Evolutionary conservation across 1,140 invertebrate species (phyloP).

Genomic region (Panonychus citri): DNA sequence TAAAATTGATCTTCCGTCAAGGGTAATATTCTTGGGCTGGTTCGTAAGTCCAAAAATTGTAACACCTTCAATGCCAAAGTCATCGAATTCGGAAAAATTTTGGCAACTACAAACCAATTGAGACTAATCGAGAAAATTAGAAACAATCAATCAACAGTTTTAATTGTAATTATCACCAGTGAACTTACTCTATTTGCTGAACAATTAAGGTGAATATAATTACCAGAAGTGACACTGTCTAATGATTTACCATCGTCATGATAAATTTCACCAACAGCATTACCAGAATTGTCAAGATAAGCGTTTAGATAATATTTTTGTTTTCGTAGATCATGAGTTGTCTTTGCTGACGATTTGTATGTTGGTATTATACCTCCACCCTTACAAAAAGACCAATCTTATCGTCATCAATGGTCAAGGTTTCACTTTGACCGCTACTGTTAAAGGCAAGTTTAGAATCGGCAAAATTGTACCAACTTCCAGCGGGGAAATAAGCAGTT

Average conservation of each 20-base stretch:
- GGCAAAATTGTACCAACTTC: conserved; percentile 42
- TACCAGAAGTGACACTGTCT: background rate
- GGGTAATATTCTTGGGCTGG: too few species aligned
- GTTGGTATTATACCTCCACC: conserved; percentile 45
- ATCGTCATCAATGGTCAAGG: conserved; percentile 32
- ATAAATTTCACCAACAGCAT: conserved; percentile 38
- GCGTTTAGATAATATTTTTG: conserved; percentile 34
- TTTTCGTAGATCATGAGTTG: conserved; percentile 36
- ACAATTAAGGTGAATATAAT: background rate
- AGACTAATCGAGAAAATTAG: too few species aligned
- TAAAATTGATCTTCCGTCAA: too few species aligned
- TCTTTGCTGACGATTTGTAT: conserved; percentile 33
- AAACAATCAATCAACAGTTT: too few species aligned
- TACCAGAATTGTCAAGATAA: conserved; percentile 28
- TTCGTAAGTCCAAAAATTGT: too few species aligned
- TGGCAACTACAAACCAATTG: too few species aligned
- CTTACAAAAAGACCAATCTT: conserved; percentile 41
- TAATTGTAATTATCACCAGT: too few species aligned
- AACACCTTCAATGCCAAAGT: too few species aligned
- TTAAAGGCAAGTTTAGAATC: conserved; percentile 17
- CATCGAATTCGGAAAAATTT: too few species aligned
- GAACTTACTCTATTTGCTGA: too few species aligned
- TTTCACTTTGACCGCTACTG: conserved; percentile 28
- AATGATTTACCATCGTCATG: conserved; percentile 46
- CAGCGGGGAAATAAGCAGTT: conserved; percentile 39